These are phyloP conservation scores for Erinaceus europaeus DNA, from an alignment of 2,113 vertebrate genomes.

Conservation along the genomic window DNA sequence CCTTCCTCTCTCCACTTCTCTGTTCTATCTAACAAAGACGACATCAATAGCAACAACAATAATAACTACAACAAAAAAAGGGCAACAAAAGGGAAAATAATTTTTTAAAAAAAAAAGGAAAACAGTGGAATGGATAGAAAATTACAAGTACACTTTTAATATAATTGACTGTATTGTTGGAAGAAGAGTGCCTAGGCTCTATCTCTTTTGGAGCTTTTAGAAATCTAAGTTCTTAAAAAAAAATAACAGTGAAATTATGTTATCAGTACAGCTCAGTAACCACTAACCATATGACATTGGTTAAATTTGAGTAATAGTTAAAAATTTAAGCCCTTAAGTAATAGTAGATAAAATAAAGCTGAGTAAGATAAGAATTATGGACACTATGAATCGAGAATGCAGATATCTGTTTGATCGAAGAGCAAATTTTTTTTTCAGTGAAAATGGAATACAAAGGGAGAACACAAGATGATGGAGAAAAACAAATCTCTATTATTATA, in stretches of 20 bases:
- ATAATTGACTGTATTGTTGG: neutral
- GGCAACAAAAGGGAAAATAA: no score
- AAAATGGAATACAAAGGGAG: neutral
- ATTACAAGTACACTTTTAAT: neutral
- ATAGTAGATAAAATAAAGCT: no score
- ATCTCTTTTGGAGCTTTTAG: neutral
- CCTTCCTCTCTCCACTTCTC: no score
- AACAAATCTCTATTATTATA: no score
- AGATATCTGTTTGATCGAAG: neutral
- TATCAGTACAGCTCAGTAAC: neutral
- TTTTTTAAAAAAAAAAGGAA: neutral
- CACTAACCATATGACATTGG: neutral
- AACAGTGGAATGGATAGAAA: neutral
- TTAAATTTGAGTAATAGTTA: conserved; percentile 35
- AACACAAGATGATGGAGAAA: no score
- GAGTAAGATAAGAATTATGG: neutral
- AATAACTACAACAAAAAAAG: no score
- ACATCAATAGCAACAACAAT: no score
- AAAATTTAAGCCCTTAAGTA: neutral
- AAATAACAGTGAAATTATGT: neutral
- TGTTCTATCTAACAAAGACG: no score
- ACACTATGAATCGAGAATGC: neutral
- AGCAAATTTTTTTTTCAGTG: neutral
- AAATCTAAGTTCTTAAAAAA: conserved; percentile 25
- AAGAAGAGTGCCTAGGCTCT: neutral